These are phyloP conservation scores for Oscheius sp. DNA, from an alignment of 2,888 invertebrate genomes.

Conservation along the genomic window DNA sequence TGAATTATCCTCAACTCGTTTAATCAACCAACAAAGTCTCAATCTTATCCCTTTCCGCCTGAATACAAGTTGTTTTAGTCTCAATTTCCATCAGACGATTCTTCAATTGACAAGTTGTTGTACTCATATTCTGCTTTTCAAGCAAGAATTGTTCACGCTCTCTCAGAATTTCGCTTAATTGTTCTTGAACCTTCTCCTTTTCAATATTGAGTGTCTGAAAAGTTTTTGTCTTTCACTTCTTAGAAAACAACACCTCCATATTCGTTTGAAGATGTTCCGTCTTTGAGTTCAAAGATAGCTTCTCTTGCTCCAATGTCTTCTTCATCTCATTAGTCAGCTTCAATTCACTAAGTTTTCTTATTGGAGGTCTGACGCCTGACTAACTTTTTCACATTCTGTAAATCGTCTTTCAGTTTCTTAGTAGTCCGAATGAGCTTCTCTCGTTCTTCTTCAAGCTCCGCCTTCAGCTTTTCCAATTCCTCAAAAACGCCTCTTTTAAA, in stretches of 20 bases:
- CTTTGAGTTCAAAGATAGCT: conserved; percentile 62
- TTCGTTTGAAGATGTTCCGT: conserved; percentile 63
- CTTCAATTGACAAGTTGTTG: conserved; percentile 69
- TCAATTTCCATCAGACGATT: conserved; percentile 70
- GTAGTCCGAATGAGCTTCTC: conserved; percentile 71
- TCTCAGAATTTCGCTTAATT: conserved; percentile 62
- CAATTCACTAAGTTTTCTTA: conserved; percentile 70
- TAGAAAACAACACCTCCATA: conserved; percentile 52
- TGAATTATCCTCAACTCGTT: background rate
- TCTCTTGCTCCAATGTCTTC: conserved; percentile 70
- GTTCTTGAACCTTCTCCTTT: conserved; percentile 70
- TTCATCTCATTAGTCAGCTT: conserved; percentile 71
- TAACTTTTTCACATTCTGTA: conserved; percentile 64
- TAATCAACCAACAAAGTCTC: conserved; percentile 70
- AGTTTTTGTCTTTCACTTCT: background rate
- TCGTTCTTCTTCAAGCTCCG: conserved; percentile 72
- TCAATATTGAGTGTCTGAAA: conserved; percentile 71
- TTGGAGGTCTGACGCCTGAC: background rate
- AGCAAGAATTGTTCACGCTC: conserved; percentile 70
- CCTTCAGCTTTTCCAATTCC: conserved; percentile 71
- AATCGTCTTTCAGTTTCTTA: conserved; percentile 72
- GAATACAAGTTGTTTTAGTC: conserved; percentile 69
- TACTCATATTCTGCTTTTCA: conserved; percentile 71
- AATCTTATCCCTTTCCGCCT: conserved; percentile 71
- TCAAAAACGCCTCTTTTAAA: conserved; percentile 25